Evolutionary conservation across 2,113 vertebrate genomes (phyloP), one percentile per base, ranked within the genome.

Genomic region (Chaenogobius annularis): DNA sequence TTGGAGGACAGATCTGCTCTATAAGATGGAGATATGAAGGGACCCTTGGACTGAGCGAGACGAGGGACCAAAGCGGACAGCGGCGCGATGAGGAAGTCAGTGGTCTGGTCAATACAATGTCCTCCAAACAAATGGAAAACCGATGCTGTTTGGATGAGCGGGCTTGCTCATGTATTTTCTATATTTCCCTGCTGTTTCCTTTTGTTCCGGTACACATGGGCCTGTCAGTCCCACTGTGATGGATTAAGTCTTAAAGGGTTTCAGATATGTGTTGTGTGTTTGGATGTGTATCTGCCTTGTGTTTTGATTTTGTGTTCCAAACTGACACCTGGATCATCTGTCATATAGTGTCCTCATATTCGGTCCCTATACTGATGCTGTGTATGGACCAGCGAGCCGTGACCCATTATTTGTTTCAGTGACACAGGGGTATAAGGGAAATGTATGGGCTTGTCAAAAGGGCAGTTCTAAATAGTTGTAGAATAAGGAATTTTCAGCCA

Each of bases 181-280:
- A 66, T 74, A 15, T 50, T 17, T 50, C 7, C 19, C n/a, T n/a
- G 15, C 48, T 50, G n/a, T 72, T 77, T 14, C 68, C 37, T 44
- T 75, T 61, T 68, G 55, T 48, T 6, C 37, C 44, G 37, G 69
- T 83, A 74, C 71, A 70, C 55, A 52, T 63, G 56, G 74, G 47
- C 61, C 62, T 75, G 76, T 86, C 82, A 78, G 17, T 72, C 76
- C 31, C 69, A 40, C 9, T 77, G 63, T 89, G 88, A 89, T 83
- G 82, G 82, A 88, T 90, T 85, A 83, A 87, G 80, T 80, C 77
- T 78, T 87, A 78, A 84, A 73, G 75, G 50, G 70, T 78, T 73
- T 82, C 59, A 77, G 83, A 86, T 76, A 55, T 74, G 11, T 72
- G 64, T 48, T 72, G 64, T 76, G 72, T 50, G 48, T 75, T 23